Percentiles rank a stretch among this genome's conserved stretches.
Evolutionary conservation across 2,888 invertebrate genomes (phyloP).

Genomic region (Carpatolechia fugitivella): DNA sequence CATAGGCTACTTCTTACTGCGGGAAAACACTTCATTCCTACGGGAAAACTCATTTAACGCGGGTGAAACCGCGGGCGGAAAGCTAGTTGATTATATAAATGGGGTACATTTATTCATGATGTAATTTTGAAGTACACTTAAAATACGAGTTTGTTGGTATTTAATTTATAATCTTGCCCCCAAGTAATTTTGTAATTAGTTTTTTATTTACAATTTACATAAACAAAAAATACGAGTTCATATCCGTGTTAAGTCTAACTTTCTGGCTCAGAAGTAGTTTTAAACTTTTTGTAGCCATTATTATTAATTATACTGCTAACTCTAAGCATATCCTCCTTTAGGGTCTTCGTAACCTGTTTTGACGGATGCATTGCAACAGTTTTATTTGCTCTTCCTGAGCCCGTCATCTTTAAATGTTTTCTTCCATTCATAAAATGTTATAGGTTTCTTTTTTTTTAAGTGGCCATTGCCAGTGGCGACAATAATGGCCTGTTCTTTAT

Average conservation of each 20-base stretch:
- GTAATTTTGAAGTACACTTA: too few relatives aligned
- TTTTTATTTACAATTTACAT: neutral
- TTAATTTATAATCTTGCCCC: too few relatives aligned
- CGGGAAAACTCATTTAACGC: too few relatives aligned
- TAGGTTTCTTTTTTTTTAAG: neutral
- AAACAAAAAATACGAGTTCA: neutral
- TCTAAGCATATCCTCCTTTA: neutral
- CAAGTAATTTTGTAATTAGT: too few relatives aligned
- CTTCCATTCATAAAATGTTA: slow-evolving; percentile 1
- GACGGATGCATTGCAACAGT: slow-evolving; percentile 43
- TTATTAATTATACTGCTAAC: neutral
- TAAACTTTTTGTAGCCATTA: neutral
- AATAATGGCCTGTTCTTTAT: too few relatives aligned
- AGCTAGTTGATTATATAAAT: too few relatives aligned
- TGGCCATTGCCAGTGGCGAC: too few relatives aligned
- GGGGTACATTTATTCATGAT: too few relatives aligned
- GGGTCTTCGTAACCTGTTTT: slow-evolving; percentile 8
- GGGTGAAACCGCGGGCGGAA: too few relatives aligned
- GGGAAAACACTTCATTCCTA: too few relatives aligned
- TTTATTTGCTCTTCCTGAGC: slow-evolving; percentile 10
- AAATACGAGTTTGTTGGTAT: too few relatives aligned
- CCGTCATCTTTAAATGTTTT: neutral
- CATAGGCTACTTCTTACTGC: too few relatives aligned
- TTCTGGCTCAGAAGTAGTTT: neutral
- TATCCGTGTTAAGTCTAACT: neutral